A percentile compares a stretch with the other conserved stretches of the same genome.
Evolutionary conservation across 2,113 vertebrate genomes (phyloP).

Genomic region (Etheostoma spectabile): DNA sequence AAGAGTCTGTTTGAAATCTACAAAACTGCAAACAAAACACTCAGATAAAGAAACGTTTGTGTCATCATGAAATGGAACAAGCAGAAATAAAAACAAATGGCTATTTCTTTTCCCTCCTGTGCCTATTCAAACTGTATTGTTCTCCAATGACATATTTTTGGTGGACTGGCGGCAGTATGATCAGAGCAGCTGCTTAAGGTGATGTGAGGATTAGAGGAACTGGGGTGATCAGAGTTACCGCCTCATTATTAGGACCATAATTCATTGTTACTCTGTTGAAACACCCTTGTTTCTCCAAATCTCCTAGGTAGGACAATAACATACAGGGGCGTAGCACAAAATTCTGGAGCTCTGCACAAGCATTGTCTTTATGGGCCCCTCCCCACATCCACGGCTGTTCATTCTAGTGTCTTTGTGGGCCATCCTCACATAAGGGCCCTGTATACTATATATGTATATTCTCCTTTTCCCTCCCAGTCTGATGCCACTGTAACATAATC

Average conservation of each 20-base stretch:
- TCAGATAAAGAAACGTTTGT: conserved; percentile 43
- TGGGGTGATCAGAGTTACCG: conserved; percentile 16
- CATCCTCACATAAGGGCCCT: too few species aligned
- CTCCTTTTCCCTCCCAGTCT: too few species aligned
- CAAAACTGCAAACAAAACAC: conserved; percentile 52
- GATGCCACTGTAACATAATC: background rate
- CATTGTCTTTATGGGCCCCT: too few species aligned
- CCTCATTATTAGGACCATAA: conserved; percentile 29
- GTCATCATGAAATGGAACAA: conserved; percentile 36
- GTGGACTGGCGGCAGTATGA: conserved; percentile 24
- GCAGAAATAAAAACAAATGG: conserved; percentile 25
- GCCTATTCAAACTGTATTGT: conserved; percentile 55
- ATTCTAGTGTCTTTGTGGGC: too few species aligned
- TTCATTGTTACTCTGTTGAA: conserved; percentile 26
- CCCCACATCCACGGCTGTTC: too few species aligned
- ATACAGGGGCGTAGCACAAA: too few species aligned
- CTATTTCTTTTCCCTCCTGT: background rate
- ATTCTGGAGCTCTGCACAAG: too few species aligned
- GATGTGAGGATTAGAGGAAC: conserved; percentile 51
- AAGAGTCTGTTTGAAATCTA: conserved; percentile 26
- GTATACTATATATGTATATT: too few species aligned
- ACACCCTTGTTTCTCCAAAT: conserved; percentile 41
- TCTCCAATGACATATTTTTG: conserved; percentile 50
- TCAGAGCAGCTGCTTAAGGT: conserved; percentile 53
- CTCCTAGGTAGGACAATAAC: conserved; percentile 40